Base-by-base conservation (phyloP, 1,140 invertebrate genomes). In the Brachionus koreanus region DNA sequence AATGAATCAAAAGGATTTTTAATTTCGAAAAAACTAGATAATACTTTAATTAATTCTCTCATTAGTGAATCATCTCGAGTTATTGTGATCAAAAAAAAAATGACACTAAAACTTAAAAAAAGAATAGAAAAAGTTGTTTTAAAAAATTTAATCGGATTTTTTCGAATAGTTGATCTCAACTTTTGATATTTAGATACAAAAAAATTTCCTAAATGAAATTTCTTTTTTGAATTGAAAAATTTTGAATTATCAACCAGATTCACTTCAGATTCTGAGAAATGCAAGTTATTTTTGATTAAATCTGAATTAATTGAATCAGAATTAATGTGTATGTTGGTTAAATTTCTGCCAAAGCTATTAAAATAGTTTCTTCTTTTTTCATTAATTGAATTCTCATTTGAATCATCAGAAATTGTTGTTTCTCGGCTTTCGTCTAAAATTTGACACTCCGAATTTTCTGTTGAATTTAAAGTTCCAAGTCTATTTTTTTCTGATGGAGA, bases 51-150 rank as follows among this genome's bases (percentile, higher is more conserved):
- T 7, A 72, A 42, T 42, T 43, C 10, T 39, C 37, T 16, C 10
- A 61, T 16, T 5, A 42, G 37, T 35, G 19, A 16, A 9, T 72
- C 67, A 72, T 72, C 67, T 72, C 37, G 67, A 72, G 3, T 13
- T 5, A 72, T 7, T 5, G 37, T n/a, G 33, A 42, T 72, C 33
- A 72, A 72, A 72, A 72, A 72, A 72, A 72, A 72, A 72, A 72
- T 33, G 12, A 65, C 63, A 65, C 63, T 72, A 72, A 72, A 72
- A 23, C 67, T 7, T 39, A 72, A 23, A 42, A 37, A 42, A 1
- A 72, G 35, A 16, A 72, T 16, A 72, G 37, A 72, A 72, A 72
- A 72, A 39, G 67, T 72, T 7, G n/a, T 23, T 72, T 39, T 72
- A 72, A 72, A 72, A 72, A 37, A 72, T 19, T 19, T 39, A 10